phyloP scores from a whole-genome alignment of 2,797 vertebrate species.

The Calcarius lapponicus region DNA sequence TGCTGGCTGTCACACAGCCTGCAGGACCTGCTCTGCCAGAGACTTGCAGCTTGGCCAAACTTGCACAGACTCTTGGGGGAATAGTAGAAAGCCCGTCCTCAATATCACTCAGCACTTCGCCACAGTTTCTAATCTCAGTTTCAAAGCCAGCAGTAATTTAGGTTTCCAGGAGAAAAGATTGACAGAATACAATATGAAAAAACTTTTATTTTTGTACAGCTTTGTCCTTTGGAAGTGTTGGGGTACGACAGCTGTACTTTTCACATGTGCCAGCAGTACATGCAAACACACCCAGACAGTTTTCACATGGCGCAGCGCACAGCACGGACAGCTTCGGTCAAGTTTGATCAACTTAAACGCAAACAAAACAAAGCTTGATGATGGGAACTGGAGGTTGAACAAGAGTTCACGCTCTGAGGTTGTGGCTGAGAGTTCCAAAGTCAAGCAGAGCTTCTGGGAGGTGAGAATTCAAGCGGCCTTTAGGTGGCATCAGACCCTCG shows the following conservation, averaged over 20 bases:
- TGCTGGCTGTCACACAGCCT: not conserved
- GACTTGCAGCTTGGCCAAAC: not conserved
- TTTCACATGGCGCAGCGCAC: not conserved
- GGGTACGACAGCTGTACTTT: not conserved
- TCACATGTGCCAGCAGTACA: accelerated
- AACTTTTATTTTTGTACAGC: not conserved
- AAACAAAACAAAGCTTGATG: not conserved
- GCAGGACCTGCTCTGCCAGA: not conserved
- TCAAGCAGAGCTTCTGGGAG: not conserved
- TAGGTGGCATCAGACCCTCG: slow-evolving; percentile 46
- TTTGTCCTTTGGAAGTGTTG: not conserved
- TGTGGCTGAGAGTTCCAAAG: accelerated
- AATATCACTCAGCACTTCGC: not conserved
- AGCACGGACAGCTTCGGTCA: not conserved
- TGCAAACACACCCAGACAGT: not conserved
- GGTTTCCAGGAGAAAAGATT: not conserved
- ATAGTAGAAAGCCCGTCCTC: not conserved
- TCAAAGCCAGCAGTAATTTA: not conserved
- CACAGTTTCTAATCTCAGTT: not conserved
- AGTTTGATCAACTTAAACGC: not conserved
- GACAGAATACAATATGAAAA: not conserved
- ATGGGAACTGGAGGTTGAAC: not conserved
- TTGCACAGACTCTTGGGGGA: not conserved
- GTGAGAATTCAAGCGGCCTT: not conserved
- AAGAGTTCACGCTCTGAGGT: not conserved